Conservation (phyloP, 1,140 invertebrate species). For the Hylaeus volcanicus region DNA sequence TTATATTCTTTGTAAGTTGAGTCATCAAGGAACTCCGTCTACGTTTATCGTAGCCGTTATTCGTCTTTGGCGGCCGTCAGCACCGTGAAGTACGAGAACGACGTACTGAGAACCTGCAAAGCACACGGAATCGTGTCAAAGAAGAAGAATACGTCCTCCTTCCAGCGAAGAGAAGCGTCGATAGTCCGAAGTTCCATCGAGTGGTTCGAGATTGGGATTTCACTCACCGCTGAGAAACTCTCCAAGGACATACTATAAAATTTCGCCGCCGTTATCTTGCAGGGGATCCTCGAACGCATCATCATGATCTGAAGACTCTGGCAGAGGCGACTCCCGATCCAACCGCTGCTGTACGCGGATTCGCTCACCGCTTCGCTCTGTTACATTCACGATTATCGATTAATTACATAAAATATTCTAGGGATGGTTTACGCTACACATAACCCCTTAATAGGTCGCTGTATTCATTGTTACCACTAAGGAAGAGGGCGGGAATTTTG, state of each 20-base stretch:
- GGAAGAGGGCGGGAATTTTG: too few species aligned
- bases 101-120: conserved; percentile 69
- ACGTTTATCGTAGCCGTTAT: conserved; percentile 30
- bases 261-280: conserved; percentile 68
- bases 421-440: too few species aligned
- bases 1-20: conserved; percentile 51
- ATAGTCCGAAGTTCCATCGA: neutral
- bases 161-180: neutral
- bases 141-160: neutral
- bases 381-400: neutral
- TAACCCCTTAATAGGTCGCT: too few species aligned
- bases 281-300: conserved; percentile 58
- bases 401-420: too few species aligned
- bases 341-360: conserved; percentile 60
- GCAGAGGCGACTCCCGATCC: conserved; percentile 48
- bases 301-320: conserved; percentile 63
- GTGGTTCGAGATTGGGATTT: conserved; percentile 9
- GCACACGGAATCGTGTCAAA: neutral
- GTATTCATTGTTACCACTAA: too few species aligned
- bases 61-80: conserved; percentile 47
- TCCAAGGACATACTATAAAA: conserved; percentile 69
- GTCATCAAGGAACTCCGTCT: conserved; percentile 27
- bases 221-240: conserved; percentile 63
- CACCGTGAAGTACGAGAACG: conserved; percentile 71
- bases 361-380: conserved; percentile 64